Conservation (phyloP, 2,888 invertebrate genomes). For the Zaprionus obscuricornis region DNA sequence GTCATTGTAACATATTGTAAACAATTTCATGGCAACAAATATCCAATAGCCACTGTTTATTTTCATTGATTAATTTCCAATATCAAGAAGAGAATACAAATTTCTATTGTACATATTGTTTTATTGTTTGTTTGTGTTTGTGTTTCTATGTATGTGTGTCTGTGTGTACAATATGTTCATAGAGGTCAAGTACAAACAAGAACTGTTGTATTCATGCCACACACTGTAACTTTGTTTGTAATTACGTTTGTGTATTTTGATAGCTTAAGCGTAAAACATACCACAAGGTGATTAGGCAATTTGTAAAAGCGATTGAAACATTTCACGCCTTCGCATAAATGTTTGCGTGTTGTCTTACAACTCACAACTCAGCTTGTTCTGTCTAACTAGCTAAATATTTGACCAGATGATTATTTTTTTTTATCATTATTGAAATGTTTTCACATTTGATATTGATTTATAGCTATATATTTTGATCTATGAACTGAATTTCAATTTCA, state of each 20-base stretch:
- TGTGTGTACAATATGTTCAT: too few species aligned
- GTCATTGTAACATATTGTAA: background rate
- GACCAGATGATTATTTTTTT: too few species aligned
- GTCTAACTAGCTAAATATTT: slow-evolving; percentile 37
- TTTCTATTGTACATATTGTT: background rate
- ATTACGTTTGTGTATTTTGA: slow-evolving; percentile 46
- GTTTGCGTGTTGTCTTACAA: slow-evolving; percentile 65
- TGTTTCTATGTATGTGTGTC: too few species aligned
- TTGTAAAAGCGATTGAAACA: slow-evolving; percentile 46
- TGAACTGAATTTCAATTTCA: too few species aligned
- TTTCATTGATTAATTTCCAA: background rate
- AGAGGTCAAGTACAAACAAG: background rate
- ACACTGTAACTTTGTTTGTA: slow-evolving; percentile 11
- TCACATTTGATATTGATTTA: too few species aligned
- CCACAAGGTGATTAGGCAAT: slow-evolving; percentile 57
- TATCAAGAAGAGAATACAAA: background rate
- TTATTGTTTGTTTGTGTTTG: background rate
- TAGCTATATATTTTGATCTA: too few species aligned
- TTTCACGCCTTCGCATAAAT: slow-evolving; percentile 52
- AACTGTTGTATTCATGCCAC: too few species aligned
- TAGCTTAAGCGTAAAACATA: slow-evolving; percentile 46
- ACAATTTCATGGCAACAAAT: too few species aligned
- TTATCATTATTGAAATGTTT: too few species aligned
- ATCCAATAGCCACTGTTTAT: background rate
- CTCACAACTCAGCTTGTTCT: too few species aligned